Evolutionary conservation across 2,888 invertebrate genomes (phyloP), one percentile per base, ranked within the genome.

Genomic region (Lutraria lutraria): DNA sequence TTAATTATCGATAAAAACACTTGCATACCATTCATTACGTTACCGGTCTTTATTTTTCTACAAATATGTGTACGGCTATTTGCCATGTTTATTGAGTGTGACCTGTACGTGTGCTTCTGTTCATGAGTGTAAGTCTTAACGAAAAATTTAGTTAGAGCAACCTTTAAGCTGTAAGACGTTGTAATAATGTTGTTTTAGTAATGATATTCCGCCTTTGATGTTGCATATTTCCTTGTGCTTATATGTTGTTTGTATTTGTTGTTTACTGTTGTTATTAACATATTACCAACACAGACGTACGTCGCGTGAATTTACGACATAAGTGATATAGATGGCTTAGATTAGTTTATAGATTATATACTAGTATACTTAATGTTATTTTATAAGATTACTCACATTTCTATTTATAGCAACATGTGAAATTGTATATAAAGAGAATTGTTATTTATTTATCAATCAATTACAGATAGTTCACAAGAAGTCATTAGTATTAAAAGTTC

Each of bases 1-100:
- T 31, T 76, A 34, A 76, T 76, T 76, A 76, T 34, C 76, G 76
- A 76, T 76, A 31, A 31, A 19, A 34, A 3, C 76, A 76, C 29
- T 76, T 6, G 29, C 16, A 31, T 76, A 10, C 76, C 19, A 76
- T n/a, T 72, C 63, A 63, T 25, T 25, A 68, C 63, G n/a, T 25
- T 68, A 25, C n/a, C 25, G 25, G 12, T 68, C 25, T 68, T 68
- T 68, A n/a, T n/a, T 12, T 25, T 68, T n/a, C 63, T 25, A 25
- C 6, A 12, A 6, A 25, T 25, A 10, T 25, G 13, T 68, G 25
- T 25, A 25, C 21, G 4, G 12, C n/a, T 68, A 25, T 25, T 25
- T 10, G 63, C 13, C 2, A 13, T 25, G n/a, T 68, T 68, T 25
- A 68, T 68, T 68, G 63, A 68, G 63, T 68, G 25, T 68, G 63